phyloP scores from a whole-genome alignment of 2,888 invertebrate genomes.

The Sarcophaga carnaria region DNA sequence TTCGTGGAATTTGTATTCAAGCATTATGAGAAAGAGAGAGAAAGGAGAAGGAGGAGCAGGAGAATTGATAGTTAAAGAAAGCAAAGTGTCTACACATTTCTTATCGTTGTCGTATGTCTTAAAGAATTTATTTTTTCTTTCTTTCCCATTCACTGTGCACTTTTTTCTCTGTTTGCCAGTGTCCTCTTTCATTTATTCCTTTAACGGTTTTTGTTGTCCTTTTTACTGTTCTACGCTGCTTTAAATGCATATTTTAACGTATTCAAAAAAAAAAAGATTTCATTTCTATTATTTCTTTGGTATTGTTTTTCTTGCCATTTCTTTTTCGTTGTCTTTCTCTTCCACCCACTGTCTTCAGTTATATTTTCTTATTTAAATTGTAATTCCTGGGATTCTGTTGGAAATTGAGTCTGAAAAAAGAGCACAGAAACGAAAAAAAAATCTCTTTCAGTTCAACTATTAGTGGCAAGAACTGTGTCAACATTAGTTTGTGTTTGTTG shows the following conservation, averaged over 20 bases:
- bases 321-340: conserved; percentile 21
- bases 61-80: background rate
- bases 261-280: background rate
- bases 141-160: background rate
- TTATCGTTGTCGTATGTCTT: conserved; percentile 30
- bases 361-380: conserved; percentile 66
- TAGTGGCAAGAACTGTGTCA: conserved; percentile 39
- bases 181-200: conserved; percentile 16
- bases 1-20: background rate
- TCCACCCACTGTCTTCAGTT: conserved; percentile 4
- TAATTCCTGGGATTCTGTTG: conserved; percentile 56
- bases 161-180: background rate
- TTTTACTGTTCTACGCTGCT: conserved; percentile 1
- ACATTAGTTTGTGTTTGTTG: conserved; percentile 25
- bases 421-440: background rate
- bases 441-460: conserved; percentile 23
- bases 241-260: conserved; percentile 62
- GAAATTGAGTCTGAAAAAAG: conserved; percentile 42
- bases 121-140: conserved; percentile 22
- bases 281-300: conserved; percentile 2
- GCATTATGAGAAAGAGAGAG: no score
- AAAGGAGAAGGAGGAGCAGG: no score
- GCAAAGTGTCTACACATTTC: conserved; percentile 7
- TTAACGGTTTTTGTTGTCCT: conserved; percentile 11
- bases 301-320: conserved; percentile 13